Evolutionary conservation across 1,140 invertebrate species (phyloP), one percentile per base, ranked within the genome.

Genomic region (Drosophila jambulina): DNA sequence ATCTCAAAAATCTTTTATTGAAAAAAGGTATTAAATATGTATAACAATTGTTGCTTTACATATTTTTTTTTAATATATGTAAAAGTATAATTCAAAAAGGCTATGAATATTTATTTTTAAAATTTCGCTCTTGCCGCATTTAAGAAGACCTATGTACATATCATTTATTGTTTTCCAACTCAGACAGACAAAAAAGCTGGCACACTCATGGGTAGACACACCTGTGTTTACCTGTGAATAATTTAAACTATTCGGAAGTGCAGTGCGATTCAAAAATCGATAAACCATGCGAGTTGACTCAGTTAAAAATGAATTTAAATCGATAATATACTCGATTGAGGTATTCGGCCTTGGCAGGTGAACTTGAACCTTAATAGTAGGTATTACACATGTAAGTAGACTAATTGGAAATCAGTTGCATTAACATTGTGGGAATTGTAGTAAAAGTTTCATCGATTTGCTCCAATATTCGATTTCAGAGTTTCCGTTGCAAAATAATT

Each of bases 181-280:
- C 17, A 40, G 27, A 27, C 49, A 46, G 51, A 61, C 21, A 38
- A 48, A 29, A 61, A 17, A 23, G 53, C 25, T 42, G 19, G 3
- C 29, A 70, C 19, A 59, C 12, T 67, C 63, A 70, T 67, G n/a
- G 48, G 53, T 40, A 43, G 36, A 25, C 21, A 75, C 76, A 65
- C 54, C 60, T 60, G 46, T 63, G 64, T 72, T 71, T 79, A 42
- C 43, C 29, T 56, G 34, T 82, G 69, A 88, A 88, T 87, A 88
- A 83, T 87, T 88, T 42, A 87, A 88, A 61, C 43, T 64, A 46
- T 78, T 78, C 42, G 45, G 23, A 40, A 71, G 38, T 75, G 70
- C 70, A 58, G 34, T 71, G 34, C 46, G 49, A 88, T 83, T 87
- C 80, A 78, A 88, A 87, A 87, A 87, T 87, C 84, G 84, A 87